phyloP scores from a whole-genome alignment of 2,113 vertebrate species.

The Mesoclemmys tuberculata region DNA sequence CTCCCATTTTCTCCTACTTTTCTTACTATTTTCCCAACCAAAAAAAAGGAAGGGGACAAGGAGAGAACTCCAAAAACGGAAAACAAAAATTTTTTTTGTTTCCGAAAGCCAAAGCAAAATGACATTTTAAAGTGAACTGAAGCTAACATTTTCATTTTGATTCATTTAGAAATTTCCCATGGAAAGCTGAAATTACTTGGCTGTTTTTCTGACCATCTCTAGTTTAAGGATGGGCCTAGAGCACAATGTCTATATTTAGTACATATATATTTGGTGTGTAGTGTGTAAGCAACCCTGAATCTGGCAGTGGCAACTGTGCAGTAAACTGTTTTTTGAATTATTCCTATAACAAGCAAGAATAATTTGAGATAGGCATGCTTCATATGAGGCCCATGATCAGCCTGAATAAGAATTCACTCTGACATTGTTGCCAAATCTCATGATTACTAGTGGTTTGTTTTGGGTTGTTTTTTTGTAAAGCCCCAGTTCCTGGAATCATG shows the following conservation, averaged over 20 bases:
- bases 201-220: neutral
- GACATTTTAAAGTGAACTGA: too few relatives aligned
- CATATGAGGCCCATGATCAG: neutral
- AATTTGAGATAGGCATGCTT: neutral
- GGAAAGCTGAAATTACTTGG: neutral
- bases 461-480: neutral
- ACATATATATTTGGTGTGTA: neutral
- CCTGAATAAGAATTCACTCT: neutral
- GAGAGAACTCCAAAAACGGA: neutral
- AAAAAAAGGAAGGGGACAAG: neutral
- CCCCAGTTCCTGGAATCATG: neutral
- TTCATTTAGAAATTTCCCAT: neutral
- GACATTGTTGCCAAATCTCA: neutral
- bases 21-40: neutral
- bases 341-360: neutral
- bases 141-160: neutral
- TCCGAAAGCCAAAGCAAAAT: neutral
- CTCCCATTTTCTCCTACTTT: neutral
- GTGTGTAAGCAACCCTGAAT: neutral
- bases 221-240: neutral
- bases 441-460: neutral
- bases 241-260: neutral
- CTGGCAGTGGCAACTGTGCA: neutral
- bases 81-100: neutral
- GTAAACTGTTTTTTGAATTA: neutral